These are phyloP conservation scores for Chaitophorus viminalis DNA, from an alignment of 2,888 invertebrate genomes.

Conservation along the genomic window DNA sequence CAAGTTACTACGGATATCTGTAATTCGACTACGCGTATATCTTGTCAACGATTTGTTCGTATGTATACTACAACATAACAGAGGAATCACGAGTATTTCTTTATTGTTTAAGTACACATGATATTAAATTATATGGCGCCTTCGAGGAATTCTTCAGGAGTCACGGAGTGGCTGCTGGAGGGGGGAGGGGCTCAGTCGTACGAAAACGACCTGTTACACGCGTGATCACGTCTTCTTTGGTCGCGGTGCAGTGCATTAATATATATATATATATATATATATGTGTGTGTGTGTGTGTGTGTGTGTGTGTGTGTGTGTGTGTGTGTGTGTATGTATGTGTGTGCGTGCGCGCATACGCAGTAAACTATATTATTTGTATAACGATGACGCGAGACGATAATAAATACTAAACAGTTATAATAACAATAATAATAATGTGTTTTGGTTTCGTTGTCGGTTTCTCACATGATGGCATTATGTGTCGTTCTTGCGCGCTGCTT, in stretches of 20 bases:
- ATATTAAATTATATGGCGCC: background rate
- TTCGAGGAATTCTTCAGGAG: background rate
- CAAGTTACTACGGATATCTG: too few relatives aligned
- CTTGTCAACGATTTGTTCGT: too few relatives aligned
- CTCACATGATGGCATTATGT: background rate
- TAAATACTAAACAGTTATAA: background rate
- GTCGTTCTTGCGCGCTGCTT: background rate
- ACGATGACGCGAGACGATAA: background rate
- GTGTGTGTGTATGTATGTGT: too few relatives aligned
- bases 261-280: too few relatives aligned
- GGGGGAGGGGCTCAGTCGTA: background rate
- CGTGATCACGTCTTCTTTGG: background rate
- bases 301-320: too few relatives aligned
- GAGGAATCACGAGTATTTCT: background rate
- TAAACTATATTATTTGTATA: background rate
- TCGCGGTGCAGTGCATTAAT: background rate
- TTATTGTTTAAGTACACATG: background rate
- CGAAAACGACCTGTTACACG: conserved; percentile 34
- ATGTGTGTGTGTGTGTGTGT: too few relatives aligned
- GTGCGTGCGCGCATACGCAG: background rate
- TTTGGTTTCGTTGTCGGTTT: background rate
- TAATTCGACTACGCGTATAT: too few relatives aligned
- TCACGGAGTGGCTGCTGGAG: too few relatives aligned
- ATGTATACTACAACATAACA: background rate
- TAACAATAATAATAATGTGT: conserved; percentile 9